Percentiles rank a stretch among this genome's conserved stretches.
These are phyloP conservation scores for Chloroceryle inda DNA, from an alignment of 2,797 vertebrate species.

Conservation along the genomic window DNA sequence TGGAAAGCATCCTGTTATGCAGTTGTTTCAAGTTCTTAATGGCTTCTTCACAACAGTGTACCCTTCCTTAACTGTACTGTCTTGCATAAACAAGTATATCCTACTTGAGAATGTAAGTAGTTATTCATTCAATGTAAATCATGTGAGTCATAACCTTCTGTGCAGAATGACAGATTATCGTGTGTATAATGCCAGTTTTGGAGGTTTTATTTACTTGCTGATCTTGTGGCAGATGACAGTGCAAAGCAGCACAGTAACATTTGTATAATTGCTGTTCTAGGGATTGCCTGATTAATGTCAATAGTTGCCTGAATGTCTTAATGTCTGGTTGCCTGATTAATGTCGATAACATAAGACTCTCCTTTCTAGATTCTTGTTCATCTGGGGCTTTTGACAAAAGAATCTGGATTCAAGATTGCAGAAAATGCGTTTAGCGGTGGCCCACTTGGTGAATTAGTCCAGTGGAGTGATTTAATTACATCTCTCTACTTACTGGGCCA, in stretches of 20 bases:
- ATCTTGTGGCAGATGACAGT: not conserved
- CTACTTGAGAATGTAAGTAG: not conserved
- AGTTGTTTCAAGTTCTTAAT: not conserved
- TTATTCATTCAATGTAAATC: not conserved
- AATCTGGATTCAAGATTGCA: constrained; percentile 99
- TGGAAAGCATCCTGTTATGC: not conserved
- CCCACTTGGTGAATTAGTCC: constrained; percentile 96
- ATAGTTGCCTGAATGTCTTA: not conserved
- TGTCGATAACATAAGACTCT: not conserved
- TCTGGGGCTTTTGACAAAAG: constrained; percentile 96
- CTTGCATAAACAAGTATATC: not conserved
- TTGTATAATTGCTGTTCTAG: not conserved
- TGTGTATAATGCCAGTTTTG: not conserved
- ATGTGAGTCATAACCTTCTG: not conserved
- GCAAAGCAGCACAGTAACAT: not conserved
- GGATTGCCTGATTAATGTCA: not conserved
- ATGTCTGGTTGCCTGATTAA: not conserved
- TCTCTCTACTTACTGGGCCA: constrained; percentile 98
- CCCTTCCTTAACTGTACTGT: not conserved
- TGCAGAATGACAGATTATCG: not conserved
- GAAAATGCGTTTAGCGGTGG: constrained; percentile 98
- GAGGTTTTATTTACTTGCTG: not conserved
- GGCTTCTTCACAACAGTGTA: not conserved
- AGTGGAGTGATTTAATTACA: constrained; percentile 99
- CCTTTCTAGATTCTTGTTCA: constrained; percentile 91